Evolutionary conservation across 2,797 vertebrate species (phyloP).

Genomic region (Centroberyx gerrardi): DNA sequence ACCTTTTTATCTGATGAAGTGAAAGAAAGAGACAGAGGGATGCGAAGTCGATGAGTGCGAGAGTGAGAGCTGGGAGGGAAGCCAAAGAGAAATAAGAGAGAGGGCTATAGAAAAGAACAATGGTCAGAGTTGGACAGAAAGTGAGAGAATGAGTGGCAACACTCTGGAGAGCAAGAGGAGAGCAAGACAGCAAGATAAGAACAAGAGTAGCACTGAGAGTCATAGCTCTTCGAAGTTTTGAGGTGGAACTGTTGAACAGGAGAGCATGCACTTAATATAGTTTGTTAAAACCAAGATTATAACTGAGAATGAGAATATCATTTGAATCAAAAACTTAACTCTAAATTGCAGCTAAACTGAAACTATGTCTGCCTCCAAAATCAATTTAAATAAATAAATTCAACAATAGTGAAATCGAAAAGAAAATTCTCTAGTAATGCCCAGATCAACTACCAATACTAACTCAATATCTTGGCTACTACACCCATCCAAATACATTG

Average conservation of each 20-base stretch:
- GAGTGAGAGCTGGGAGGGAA: slow-evolving; percentile 7
- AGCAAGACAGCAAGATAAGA: background rate
- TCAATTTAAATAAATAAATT: background rate
- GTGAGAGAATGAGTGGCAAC: slow-evolving; percentile 11
- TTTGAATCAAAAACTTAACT: background rate
- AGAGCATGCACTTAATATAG: background rate
- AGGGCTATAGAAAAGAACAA: background rate
- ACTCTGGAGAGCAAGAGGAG: background rate
- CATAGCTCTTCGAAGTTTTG: background rate
- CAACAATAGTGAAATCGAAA: background rate
- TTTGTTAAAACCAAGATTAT: background rate
- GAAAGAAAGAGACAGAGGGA: slow-evolving; percentile 8
- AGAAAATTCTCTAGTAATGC: too few relatives aligned
- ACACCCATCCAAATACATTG: too few relatives aligned
- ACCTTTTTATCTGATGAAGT: slow-evolving; percentile 11
- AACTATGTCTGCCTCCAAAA: background rate
- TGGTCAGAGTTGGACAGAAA: background rate
- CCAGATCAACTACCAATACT: too few relatives aligned
- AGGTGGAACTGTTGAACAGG: background rate
- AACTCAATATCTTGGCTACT: too few relatives aligned
- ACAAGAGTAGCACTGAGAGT: background rate
- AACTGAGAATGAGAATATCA: background rate
- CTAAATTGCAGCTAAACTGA: too few relatives aligned
- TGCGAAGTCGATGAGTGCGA: background rate
- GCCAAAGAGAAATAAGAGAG: slow-evolving; percentile 4